Percentiles rank a stretch among this genome's conserved stretches.
Conservation (phyloP, 2,888 invertebrate species). For the Eupeodes latifasciatus region DNA sequence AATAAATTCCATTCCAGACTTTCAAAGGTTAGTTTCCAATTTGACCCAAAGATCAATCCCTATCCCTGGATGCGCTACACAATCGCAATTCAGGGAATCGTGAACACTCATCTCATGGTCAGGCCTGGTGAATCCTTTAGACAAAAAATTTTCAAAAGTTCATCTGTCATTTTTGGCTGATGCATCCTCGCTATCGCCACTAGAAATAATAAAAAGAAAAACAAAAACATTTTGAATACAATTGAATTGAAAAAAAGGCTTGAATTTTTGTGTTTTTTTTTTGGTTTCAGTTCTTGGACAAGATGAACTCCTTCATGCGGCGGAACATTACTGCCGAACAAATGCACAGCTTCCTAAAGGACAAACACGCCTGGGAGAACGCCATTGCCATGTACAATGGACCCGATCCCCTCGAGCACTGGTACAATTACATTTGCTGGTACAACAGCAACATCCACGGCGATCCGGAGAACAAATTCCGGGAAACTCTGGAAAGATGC, state of each 20-base stretch:
- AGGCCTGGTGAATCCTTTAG: constrained; percentile 40
- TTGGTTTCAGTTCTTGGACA: constrained; percentile 46
- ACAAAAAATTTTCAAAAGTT: constrained; percentile 34
- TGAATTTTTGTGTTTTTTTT: constrained; percentile 5
- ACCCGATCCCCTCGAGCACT: constrained; percentile 94
- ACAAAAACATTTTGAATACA: constrained; percentile 48
- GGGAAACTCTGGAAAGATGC: constrained; percentile 93
- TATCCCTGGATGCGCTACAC: background rate
- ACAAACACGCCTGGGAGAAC: constrained; percentile 89
- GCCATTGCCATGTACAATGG: constrained; percentile 93
- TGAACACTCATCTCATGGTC: constrained; percentile 60
- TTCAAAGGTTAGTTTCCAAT: constrained; percentile 63
- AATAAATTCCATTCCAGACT: constrained; percentile 33
- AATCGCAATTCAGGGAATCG: constrained; percentile 23
- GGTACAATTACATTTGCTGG: constrained; percentile 96
- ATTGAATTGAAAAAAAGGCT: constrained; percentile 22
- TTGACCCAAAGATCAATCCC: background rate
- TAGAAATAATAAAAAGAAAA: background rate
- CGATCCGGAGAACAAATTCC: constrained; percentile 96
- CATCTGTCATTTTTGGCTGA: constrained; percentile 61
- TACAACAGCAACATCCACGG: constrained; percentile 90
- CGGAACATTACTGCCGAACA: constrained; percentile 79
- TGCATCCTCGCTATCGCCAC: constrained; percentile 19
- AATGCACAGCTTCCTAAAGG: constrained; percentile 82
- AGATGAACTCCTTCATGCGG: constrained; percentile 79